phyloP scores from a whole-genome alignment of 2,888 invertebrate species.

The Drosophila siamana region DNA sequence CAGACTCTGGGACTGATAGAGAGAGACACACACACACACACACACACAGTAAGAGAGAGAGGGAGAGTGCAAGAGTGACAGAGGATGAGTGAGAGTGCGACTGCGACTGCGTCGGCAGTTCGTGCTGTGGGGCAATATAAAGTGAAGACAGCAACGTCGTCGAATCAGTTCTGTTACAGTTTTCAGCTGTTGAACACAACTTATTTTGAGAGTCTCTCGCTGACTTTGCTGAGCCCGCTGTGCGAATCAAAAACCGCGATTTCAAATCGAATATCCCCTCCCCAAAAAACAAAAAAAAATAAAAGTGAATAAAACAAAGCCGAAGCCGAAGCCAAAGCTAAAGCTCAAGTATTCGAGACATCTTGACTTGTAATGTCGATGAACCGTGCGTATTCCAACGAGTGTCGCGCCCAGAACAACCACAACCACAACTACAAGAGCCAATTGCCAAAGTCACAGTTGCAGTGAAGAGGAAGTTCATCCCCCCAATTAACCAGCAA shows the following conservation, averaged over 20 bases:
- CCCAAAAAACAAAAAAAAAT: background rate
- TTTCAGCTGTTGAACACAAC: constrained; percentile 83
- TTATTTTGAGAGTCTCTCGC: constrained; percentile 43
- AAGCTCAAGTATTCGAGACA: constrained; percentile 45
- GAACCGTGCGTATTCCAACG: constrained; percentile 71
- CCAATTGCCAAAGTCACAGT: constrained; percentile 23
- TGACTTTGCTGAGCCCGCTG: constrained; percentile 4
- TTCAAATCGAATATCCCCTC: background rate
- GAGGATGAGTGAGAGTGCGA: constrained; percentile 9
- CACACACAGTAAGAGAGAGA: no score
- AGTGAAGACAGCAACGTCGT: constrained; percentile 67
- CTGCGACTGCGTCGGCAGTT: constrained; percentile 6
- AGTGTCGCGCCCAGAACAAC: constrained; percentile 61
- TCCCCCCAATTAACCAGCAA: background rate
- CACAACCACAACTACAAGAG: constrained; percentile 21
- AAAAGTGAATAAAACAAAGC: constrained; percentile 21
- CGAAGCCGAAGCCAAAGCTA: constrained; percentile 18
- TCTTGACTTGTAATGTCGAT: constrained; percentile 78
- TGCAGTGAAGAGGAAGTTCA: background rate
- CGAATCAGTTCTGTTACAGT: constrained; percentile 83
- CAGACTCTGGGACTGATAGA: constrained; percentile 9
- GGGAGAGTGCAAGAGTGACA: constrained; percentile 10
- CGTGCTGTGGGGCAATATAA: constrained; percentile 69
- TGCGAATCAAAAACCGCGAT: constrained; percentile 30
- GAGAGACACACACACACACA: no score